Evolutionary conservation across 2,797 vertebrate species (phyloP), one percentile per base, ranked within the genome.

Genomic region (Aphelocoma californica): DNA sequence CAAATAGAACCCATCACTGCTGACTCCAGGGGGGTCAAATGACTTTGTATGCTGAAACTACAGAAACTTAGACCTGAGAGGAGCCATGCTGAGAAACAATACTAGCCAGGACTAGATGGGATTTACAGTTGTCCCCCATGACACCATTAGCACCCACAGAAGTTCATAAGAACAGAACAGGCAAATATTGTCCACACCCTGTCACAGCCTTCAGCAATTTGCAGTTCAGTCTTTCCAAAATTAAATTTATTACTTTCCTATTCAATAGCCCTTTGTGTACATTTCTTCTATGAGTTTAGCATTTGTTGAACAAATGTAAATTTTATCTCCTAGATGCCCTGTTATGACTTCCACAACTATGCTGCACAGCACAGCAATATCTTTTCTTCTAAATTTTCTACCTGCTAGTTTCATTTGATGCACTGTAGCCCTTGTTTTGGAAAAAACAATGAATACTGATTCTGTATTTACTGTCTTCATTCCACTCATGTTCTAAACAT

Each of bases 401-500:
- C 36, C 64, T 85, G 16, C 32, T 77, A 24, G n/a, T 77, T 93
- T 91, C 48, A 50, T 80, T 73, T 80, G 45, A 66, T 16, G 42
- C 29, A 31, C 36, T 57, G 23, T 47, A 83, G 60, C 42, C 28
- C 38, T 88, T 74, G 42, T 80, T 70, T 48, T 73, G 40, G 44
- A 60, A 72, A 81, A 78, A 79, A 72, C 36, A 69, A 45, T 44
- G 20, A 77, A 74, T 81, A 64, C 48, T 64, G 32, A 64, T 77
- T 91, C 44, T 85, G 24, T 89, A 20, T 89, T 94, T 93, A 83
- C 71, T 67, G 24, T 82, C 48, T 82, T 54, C 10, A 17, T 82
- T 89, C 29, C 40, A 67, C 25, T 85, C 42, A 25, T 85, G 50
- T 64, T 95, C 90, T 89, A 91, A 94, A 91, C 83, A 77, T 66